Base-by-base conservation (phyloP, 1,140 invertebrate species). In the Chironomus striatipennis region DNA sequence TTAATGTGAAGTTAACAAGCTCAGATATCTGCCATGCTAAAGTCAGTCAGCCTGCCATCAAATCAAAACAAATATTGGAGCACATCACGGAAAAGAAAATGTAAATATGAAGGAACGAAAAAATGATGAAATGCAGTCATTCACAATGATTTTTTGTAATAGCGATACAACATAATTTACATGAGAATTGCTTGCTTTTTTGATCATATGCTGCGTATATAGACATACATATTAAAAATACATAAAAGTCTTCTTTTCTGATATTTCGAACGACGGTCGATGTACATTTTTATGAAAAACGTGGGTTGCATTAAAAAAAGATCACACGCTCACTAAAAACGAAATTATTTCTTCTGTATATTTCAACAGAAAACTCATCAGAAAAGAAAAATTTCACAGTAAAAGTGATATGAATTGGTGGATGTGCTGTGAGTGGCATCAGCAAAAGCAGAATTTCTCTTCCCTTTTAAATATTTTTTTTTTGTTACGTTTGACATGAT, bases 231-330 rank as follows among this genome's bases (percentile, higher is more conserved):
- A 57, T n/a, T 57, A n/a, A 57, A 57, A 15, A n/a, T 57, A n/a
- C 47, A 57, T 34, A 34, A 57, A 57, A 57, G 47, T n/a, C 47
- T n/a, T 57, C 47, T 57, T n/a, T 57, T 57, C 15, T 57, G 0
- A 5, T 57, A 1, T 12, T 57, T n/a, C 47, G 12, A 47, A n/a
- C n/a, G 47, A 34, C 24, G 2, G 24, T 34, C 24, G 24, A 34
- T 34, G 24, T 34, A 34, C 24, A 34, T 34, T 34, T 34, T 34
- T 34, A 57, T n/a, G 47, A 57, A n/a, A 57, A n/a, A 57, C 47
- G 47, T 57, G 47, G 47, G 47, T 57, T 57, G 47, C 47, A 57
- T 57, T 57, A 57, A 57, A 57, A 57, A n/a, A 57, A 57, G 47
- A 57, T 57, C 47, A 57, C 47, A 57, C 47, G 47, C 47, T 57